Evolutionary conservation across 1,140 invertebrate species (phyloP).

Genomic region (Hycleus phaleratus): DNA sequence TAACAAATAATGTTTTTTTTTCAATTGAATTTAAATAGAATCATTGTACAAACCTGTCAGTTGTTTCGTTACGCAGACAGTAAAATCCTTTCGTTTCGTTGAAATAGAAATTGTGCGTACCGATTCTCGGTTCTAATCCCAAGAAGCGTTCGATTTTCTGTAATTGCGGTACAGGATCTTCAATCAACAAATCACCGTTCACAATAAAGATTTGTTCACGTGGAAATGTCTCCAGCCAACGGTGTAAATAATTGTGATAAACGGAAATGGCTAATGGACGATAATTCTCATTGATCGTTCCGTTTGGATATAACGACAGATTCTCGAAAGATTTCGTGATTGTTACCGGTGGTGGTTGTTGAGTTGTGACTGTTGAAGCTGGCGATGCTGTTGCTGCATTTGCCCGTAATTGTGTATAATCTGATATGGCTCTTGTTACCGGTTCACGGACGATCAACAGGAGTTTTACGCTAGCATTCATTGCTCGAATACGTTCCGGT

Average conservation of each 20-base stretch:
- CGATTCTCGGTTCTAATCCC: conserved; percentile 66
- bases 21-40: no score
- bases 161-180: conserved; percentile 86
- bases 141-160: conserved; percentile 84
- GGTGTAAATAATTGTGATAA: conserved; percentile 74
- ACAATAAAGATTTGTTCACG: conserved; percentile 87
- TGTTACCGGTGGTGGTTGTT: conserved; percentile 39
- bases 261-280: conserved; percentile 65
- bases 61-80: conserved; percentile 79
- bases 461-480: conserved; percentile 89
- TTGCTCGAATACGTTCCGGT: conserved; percentile 78
- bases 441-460: conserved; percentile 93
- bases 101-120: conserved; percentile 90
- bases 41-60: conserved; percentile 43
- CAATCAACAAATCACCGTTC: conserved; percentile 91
- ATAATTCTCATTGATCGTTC: conserved; percentile 75
- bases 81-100: conserved; percentile 97
- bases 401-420: conserved; percentile 83
- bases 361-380: conserved; percentile 37
- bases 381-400: conserved; percentile 60
- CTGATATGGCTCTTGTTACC: conserved; percentile 90
- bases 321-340: conserved; percentile 65
- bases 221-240: conserved; percentile 84
- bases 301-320: conserved; percentile 68
- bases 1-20: conserved; percentile 26